These are phyloP conservation scores for Phoeniculus purpureus DNA, from an alignment of 2,797 vertebrate species.

Conservation along the genomic window DNA sequence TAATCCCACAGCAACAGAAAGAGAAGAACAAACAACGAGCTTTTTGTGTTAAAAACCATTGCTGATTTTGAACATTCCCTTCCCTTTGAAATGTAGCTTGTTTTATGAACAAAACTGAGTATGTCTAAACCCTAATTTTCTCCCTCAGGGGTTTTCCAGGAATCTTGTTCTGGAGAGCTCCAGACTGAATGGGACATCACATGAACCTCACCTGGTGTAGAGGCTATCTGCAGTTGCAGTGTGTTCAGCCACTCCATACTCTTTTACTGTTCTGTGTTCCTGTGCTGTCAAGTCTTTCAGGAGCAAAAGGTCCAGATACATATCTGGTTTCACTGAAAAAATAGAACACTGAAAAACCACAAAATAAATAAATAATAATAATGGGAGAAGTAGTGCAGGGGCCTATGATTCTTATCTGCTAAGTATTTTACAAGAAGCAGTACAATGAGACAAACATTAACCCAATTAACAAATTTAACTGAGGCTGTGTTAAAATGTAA, in stretches of 20 bases:
- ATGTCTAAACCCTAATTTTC: neutral
- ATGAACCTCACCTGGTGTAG: neutral
- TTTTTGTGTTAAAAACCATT: neutral
- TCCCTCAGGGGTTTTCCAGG: neutral
- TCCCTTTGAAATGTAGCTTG: neutral
- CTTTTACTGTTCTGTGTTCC: neutral
- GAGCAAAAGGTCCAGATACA: neutral
- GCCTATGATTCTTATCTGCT: neutral
- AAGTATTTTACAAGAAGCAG: constrained; percentile 3
- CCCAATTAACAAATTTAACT: neutral
- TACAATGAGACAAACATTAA: neutral
- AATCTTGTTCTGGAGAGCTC: neutral
- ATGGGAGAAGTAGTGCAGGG: neutral
- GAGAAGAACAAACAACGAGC: neutral
- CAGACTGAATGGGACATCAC: neutral
- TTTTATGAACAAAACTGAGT: too few species aligned
- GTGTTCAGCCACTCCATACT: neutral
- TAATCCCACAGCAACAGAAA: neutral
- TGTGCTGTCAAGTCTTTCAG: neutral
- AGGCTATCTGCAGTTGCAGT: neutral
- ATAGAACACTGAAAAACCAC: neutral
- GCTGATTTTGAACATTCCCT: neutral
- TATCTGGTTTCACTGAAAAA: neutral
- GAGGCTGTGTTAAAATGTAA: constrained; percentile 15
- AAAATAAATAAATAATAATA: too few species aligned